These are phyloP conservation scores for Hemithea aestivaria DNA, from an alignment of 2,888 invertebrate genomes.

Conservation along the genomic window DNA sequence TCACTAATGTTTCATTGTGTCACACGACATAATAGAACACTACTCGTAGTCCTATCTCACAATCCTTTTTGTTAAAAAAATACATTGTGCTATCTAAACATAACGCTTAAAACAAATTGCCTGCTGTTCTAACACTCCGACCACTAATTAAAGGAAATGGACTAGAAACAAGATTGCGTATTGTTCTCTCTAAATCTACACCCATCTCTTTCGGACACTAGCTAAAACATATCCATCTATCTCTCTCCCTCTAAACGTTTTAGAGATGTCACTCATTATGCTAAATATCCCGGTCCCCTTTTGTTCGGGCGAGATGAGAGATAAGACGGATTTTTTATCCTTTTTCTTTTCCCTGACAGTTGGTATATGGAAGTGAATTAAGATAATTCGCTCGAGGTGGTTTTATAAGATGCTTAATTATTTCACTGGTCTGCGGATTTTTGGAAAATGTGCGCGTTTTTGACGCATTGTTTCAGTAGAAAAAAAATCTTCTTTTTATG, in stretches of 20 bases:
- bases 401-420: slow-evolving; percentile 61
- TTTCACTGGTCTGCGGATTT: slow-evolving; percentile 34
- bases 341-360: slow-evolving; percentile 68
- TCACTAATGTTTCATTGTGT: too few relatives aligned
- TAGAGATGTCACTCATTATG: slow-evolving; percentile 77
- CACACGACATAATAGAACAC: too few relatives aligned
- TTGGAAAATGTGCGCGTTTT: slow-evolving; percentile 24
- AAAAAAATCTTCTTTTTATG: too few relatives aligned
- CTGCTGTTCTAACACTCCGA: slow-evolving; percentile 52
- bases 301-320: slow-evolving; percentile 62
- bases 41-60: neutral
- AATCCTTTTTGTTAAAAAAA: slow-evolving; percentile 34
- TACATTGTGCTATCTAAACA: slow-evolving; percentile 57
- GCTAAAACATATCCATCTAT: slow-evolving; percentile 22
- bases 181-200: slow-evolving; percentile 64
- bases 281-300: slow-evolving; percentile 71
- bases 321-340: slow-evolving; percentile 50
- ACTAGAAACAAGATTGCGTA: slow-evolving; percentile 80
- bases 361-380: slow-evolving; percentile 76
- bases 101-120: slow-evolving; percentile 61
- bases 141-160: slow-evolving; percentile 79
- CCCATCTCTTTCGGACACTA: slow-evolving; percentile 36
- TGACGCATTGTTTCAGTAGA: too few relatives aligned
- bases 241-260: slow-evolving; percentile 64
- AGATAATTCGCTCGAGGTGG: slow-evolving; percentile 64